phyloP scores from a whole-genome alignment of 2,113 vertebrate species.

The Antidorcas marsupialis region DNA sequence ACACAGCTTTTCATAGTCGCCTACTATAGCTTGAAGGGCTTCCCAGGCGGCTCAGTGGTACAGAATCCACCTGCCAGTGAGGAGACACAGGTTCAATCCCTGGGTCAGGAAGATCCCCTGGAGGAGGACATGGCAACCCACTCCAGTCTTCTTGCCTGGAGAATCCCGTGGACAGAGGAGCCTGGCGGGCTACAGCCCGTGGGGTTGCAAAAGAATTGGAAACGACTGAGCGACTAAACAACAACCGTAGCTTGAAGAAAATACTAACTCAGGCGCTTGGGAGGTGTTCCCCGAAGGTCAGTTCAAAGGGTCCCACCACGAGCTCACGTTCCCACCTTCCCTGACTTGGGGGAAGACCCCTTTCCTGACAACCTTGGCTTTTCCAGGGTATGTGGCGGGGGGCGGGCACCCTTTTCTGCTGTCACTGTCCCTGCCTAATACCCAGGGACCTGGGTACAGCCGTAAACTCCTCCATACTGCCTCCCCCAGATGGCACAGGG shows the following conservation, averaged over 20 bases:
- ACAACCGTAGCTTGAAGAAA: neutral
- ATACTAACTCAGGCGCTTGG: neutral
- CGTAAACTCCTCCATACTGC: neutral
- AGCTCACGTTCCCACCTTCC: neutral
- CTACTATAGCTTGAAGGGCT: neutral
- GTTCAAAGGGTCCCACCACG: neutral
- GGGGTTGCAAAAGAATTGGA: neutral
- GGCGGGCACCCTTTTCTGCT: neutral
- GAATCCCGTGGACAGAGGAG: neutral
- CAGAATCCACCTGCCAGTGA: neutral
- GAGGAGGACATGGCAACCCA: neutral
- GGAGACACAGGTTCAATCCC: neutral
- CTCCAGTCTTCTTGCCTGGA: neutral
- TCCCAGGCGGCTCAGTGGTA: neutral
- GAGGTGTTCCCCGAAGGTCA: neutral
- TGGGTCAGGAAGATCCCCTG: neutral
- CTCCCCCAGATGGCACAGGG: neutral
- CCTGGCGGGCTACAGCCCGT: neutral
- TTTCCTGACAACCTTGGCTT: neutral
- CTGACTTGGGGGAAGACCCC: neutral
- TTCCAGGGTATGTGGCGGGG: neutral
- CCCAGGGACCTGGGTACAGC: no score
- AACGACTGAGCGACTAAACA: neutral
- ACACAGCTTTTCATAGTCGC: neutral
- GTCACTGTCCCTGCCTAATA: neutral